Evolutionary conservation across 2,888 invertebrate species (phyloP).

Genomic region (Leptogaster cylindrica): DNA sequence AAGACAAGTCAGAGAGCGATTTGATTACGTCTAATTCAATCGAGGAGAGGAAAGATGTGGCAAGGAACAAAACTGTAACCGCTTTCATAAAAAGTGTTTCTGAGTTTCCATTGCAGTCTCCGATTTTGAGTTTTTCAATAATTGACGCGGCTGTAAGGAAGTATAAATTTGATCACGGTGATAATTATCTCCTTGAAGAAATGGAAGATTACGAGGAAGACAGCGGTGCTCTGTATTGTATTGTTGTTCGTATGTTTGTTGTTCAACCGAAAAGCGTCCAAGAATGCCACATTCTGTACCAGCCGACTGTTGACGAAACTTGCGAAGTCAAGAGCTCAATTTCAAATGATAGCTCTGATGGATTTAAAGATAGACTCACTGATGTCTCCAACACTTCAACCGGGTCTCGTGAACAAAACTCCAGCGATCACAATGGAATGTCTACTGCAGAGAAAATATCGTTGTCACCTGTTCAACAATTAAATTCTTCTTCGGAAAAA

Average conservation of each 20-base stretch:
- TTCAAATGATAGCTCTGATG: slow-evolving; percentile 48
- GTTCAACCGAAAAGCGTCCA: slow-evolving; percentile 90
- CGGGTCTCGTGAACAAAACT: neutral
- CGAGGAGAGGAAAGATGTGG: neutral
- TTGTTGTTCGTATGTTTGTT: slow-evolving; percentile 71
- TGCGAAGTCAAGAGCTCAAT: slow-evolving; percentile 53
- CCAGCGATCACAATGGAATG: neutral
- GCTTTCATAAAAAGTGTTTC: slow-evolving; percentile 78
- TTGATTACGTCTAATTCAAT: neutral
- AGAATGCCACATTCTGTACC: slow-evolving; percentile 77
- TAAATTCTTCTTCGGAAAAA: slow-evolving; percentile 9
- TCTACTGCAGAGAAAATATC: neutral
- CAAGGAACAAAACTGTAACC: neutral
- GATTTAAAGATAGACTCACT: slow-evolving; percentile 3
- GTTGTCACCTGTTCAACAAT: slow-evolving; percentile 15
- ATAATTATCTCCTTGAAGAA: slow-evolving; percentile 64
- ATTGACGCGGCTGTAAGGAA: slow-evolving; percentile 73
- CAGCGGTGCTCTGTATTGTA: slow-evolving; percentile 65
- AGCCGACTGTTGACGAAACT: slow-evolving; percentile 60
- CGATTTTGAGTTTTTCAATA: slow-evolving; percentile 88
- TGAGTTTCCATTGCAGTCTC: slow-evolving; percentile 85
- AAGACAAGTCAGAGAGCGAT: neutral
- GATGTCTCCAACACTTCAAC: slow-evolving; percentile 24
- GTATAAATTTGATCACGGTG: slow-evolving; percentile 62
- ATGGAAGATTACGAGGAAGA: slow-evolving; percentile 67